Evolutionary conservation across 2,888 invertebrate species (phyloP), one percentile per base, ranked within the genome.

Genomic region (Merodon equestris): DNA sequence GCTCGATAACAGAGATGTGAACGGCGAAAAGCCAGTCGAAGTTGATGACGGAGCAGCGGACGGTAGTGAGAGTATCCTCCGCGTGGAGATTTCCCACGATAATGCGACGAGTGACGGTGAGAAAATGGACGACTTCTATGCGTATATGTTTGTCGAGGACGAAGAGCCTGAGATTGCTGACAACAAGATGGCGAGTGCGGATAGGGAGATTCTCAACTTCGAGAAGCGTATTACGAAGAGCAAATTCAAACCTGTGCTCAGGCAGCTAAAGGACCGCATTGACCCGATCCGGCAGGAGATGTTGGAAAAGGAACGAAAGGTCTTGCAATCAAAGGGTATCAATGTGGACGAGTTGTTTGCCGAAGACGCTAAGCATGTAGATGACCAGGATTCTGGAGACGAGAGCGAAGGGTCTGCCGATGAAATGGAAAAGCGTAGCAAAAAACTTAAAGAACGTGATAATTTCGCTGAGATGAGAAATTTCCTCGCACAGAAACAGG

Each of bases 381-480:
- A 83, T 17, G 64, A 58, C 9, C 27, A 27, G 27, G 7, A 27
- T 27, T 57, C 70, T 2, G 82, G 76, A 17, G 77, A 67, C 17
- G 83, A 81, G 13, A 83, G 83, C 42, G 84, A 83, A n/a, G 83
- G 82, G 1, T 87, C 86, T 4, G 86, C 85, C 4, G 87, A 88
- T 60, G 84, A 84, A 60, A 84, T 81, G 54, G 82, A 83, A 50
- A 84, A 83, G 1, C 85, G 84, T n/a, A 84, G 82, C 36, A 86
- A 86, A 61, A 84, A 84, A 38, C 63, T 84, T 13, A 87, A 87
- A 60, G 85, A 86, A 19, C 85, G 85, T 5, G 88, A 88, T 66
- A 86, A 87, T 42, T 89, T 86, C 82, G 86, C 86, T n/a, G 88
- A 88, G 83, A 86, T 87, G 86, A 86, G 89, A 14, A 86, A 87